These are phyloP conservation scores for Agelas oroides DNA, from an alignment of 37 sponge, comb jelly and placozoan genomes.

Conservation along the genomic window DNA sequence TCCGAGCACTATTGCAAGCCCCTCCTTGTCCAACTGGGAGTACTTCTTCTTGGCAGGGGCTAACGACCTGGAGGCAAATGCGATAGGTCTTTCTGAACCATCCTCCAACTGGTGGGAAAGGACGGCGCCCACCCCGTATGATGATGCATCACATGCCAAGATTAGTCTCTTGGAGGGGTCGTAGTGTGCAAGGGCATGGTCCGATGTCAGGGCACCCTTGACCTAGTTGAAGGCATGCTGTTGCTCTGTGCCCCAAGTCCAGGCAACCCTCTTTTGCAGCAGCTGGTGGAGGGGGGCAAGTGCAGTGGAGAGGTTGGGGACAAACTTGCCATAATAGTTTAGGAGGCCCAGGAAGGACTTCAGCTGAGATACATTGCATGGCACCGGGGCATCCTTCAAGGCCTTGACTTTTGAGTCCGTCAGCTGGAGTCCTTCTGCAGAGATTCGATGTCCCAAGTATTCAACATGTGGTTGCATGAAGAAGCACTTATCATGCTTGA, in stretches of 20 bases:
- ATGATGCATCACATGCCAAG: too few relatives aligned
- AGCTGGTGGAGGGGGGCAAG: conserved; percentile 1
- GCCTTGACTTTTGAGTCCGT: background rate
- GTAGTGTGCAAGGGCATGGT: too few relatives aligned
- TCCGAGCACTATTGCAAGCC: conserved; percentile 16
- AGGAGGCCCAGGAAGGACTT: conserved; percentile 1
- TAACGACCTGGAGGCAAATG: too few relatives aligned
- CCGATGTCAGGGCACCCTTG: too few relatives aligned
- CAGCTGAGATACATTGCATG: background rate
- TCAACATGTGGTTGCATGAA: background rate
- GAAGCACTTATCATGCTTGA: background rate
- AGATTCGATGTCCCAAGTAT: background rate
- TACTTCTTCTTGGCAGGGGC: conserved; percentile 40
- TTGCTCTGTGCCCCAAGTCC: too few relatives aligned
- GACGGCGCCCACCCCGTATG: too few relatives aligned
- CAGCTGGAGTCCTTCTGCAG: background rate
- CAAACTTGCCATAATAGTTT: conserved; percentile 11
- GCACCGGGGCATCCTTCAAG: background rate
- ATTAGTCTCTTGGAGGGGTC: too few relatives aligned
- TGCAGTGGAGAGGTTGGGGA: conserved; percentile 7
- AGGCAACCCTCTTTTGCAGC: background rate
- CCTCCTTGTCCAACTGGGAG: conserved; percentile 49
- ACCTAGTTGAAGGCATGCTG: too few relatives aligned
- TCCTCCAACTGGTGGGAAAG: too few relatives aligned
- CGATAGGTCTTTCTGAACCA: too few relatives aligned